Evolutionary conservation across 2,888 invertebrate species (phyloP).

Genomic region (Candidula unifasciata): DNA sequence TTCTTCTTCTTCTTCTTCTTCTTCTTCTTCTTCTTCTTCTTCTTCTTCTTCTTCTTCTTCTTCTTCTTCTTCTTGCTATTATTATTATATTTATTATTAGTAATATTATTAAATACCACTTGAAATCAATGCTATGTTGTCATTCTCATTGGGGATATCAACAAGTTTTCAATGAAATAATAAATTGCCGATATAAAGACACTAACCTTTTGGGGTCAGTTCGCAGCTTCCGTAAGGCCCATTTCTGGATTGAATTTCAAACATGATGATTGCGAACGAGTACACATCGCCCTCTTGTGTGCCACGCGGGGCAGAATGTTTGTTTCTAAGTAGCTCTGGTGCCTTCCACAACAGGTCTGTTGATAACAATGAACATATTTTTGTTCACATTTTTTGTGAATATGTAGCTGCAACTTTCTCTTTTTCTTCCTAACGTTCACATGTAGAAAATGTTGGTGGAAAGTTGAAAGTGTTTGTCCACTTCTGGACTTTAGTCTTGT

Average conservation of each 20-base stretch:
- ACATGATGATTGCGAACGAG: constrained; percentile 90
- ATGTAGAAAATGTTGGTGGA: too few relatives aligned
- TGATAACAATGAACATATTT: neutral
- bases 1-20: neutral
- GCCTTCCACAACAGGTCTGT: constrained; percentile 94
- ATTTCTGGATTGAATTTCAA: constrained; percentile 82
- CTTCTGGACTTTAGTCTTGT: too few relatives aligned
- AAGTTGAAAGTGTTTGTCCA: too few relatives aligned
- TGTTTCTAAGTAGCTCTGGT: constrained; percentile 84
- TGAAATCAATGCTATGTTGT: too few relatives aligned
- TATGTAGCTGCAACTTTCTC: neutral
- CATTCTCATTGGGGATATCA: too few relatives aligned
- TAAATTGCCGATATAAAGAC: neutral
- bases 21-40: neutral
- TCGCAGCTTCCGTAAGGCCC: constrained; percentile 79
- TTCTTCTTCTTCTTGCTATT: too few relatives aligned
- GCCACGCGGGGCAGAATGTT: constrained; percentile 59
- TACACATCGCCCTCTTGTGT: constrained; percentile 83
- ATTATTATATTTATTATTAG: too few relatives aligned
- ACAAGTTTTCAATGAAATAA: too few relatives aligned
- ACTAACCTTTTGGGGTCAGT: constrained; percentile 82
- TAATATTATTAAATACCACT: too few relatives aligned
- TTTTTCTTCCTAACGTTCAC: too few relatives aligned
- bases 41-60: too few relatives aligned
- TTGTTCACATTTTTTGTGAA: neutral